Evolutionary conservation across 2,888 invertebrate species (phyloP).

Genomic region (Pammene fasciana): DNA sequence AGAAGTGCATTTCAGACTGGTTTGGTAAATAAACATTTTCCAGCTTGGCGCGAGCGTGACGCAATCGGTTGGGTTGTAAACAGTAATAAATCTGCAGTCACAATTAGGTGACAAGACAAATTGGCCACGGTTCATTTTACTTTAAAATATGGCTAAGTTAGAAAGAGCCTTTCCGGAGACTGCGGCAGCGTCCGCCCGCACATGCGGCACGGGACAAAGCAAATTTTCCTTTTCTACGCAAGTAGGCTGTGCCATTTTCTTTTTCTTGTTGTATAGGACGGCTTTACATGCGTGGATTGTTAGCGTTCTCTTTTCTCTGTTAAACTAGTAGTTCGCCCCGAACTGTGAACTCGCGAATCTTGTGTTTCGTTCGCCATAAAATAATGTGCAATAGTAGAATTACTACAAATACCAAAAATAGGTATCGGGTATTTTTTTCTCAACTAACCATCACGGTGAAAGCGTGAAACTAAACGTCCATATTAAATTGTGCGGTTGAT

Average conservation of each 20-base stretch:
- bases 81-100: constrained; percentile 33
- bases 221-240: constrained; percentile 31
- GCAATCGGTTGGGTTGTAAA: constrained; percentile 29
- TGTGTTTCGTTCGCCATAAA: no score
- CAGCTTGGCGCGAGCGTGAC: constrained; percentile 19
- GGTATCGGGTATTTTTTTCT: no score
- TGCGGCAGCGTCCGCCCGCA: constrained; percentile 18
- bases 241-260: constrained; percentile 25
- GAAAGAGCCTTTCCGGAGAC: constrained; percentile 20
- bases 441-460: no score
- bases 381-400: no score
- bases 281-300: constrained; percentile 9
- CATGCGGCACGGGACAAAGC: constrained; percentile 27
- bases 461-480: no score
- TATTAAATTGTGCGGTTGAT: no score
- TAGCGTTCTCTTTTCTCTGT: neutral
- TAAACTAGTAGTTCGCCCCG: no score
- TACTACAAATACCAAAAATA: no score
- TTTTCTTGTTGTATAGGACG: constrained; percentile 6
- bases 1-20: constrained; percentile 26
- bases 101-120: constrained; percentile 35
- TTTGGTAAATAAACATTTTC: constrained; percentile 32
- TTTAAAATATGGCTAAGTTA: constrained; percentile 30
- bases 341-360: no score
- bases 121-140: constrained; percentile 33